These are phyloP conservation scores for Heteromurus nitidus DNA, from an alignment of 2,888 invertebrate species.

Conservation along the genomic window DNA sequence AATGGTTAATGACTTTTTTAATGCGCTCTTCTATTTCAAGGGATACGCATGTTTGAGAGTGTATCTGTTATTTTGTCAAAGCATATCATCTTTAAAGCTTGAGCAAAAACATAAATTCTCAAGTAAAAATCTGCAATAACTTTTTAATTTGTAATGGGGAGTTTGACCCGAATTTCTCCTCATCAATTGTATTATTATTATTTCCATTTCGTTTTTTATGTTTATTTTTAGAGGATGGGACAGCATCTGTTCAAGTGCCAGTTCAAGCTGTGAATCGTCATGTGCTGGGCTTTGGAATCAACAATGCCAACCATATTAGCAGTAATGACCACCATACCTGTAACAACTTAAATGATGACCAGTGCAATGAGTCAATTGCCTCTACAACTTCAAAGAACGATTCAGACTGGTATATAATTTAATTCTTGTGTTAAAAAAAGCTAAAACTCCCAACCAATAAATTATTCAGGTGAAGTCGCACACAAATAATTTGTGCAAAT, in stretches of 20 bases:
- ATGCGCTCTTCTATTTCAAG: background rate
- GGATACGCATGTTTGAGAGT: too few relatives aligned
- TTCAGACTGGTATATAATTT: conserved; percentile 66
- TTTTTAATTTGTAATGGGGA: conserved; percentile 38
- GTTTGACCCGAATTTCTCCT: conserved; percentile 26
- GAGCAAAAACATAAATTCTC: too few relatives aligned
- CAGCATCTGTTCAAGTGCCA: conserved; percentile 68
- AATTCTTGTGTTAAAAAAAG: too few relatives aligned
- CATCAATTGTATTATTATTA: conserved; percentile 26
- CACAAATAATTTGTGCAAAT: background rate
- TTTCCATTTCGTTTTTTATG: conserved; percentile 23
- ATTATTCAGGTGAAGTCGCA: background rate
- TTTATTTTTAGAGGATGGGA: conserved; percentile 53
- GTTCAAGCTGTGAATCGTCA: conserved; percentile 72
- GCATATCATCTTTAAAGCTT: too few relatives aligned
- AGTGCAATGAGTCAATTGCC: conserved; percentile 54
- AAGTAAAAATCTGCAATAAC: too few relatives aligned
- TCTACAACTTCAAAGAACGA: conserved; percentile 60
- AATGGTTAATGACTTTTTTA: conserved; percentile 21
- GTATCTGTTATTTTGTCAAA: too few relatives aligned
- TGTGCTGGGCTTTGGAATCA: conserved; percentile 65
- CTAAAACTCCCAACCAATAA: background rate
- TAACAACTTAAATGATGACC: conserved; percentile 46
- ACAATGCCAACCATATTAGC: conserved; percentile 32
- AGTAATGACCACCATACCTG: conserved; percentile 18